Base-by-base conservation (phyloP, 30 jellyfish, hydroid and myxozoan genomes). In the Pseudorhiza aurosa region DNA sequence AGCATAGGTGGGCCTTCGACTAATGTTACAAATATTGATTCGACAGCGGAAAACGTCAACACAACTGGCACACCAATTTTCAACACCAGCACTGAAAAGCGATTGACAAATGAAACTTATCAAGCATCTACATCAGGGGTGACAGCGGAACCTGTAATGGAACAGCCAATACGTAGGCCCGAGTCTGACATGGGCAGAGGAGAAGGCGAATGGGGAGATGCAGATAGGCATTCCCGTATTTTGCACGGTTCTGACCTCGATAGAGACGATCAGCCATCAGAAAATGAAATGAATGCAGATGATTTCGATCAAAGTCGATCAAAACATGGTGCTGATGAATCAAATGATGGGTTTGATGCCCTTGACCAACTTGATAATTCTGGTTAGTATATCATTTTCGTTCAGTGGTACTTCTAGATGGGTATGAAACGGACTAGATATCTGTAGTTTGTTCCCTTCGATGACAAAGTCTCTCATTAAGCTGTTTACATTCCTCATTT, bases 351-450 rank as follows among this genome's bases (percentile, higher is more conserved):
- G 1, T 64, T 64, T 64, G 77, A 64, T 5, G 77, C 77, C 0
- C 77, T 64, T 26, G 77, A 64, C 35, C 26, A 36, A 2, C 58
- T 64, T 1, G 77, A 64, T n/a, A 37, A 64, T 12, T 19, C 59
- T 14, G 77, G 77, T 64, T 1, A 30, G 60, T 31, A 12, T 33
- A 8, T 19, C 1, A 39, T 2, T 2, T 2, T 6, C n/a, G n/a
- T 29, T 49, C 7, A 15, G 7, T 14, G n/a, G 4, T 29, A 49
- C 6, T 49, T 49, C n/a, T 29, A 6, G 63, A n/a, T n/a, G n/a
- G n/a, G n/a, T n/a, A n/a, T n/a, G n/a, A n/a, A n/a, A n/a, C n/a
- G n/a, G n/a, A n/a, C n/a, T n/a, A n/a, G n/a, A n/a, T n/a, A n/a
- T n/a, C n/a, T n/a, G n/a, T n/a, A n/a, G n/a, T n/a, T n/a, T n/a